Evolutionary conservation across 2,113 vertebrate genomes (phyloP).

Genomic region (Talpa occidentalis): DNA sequence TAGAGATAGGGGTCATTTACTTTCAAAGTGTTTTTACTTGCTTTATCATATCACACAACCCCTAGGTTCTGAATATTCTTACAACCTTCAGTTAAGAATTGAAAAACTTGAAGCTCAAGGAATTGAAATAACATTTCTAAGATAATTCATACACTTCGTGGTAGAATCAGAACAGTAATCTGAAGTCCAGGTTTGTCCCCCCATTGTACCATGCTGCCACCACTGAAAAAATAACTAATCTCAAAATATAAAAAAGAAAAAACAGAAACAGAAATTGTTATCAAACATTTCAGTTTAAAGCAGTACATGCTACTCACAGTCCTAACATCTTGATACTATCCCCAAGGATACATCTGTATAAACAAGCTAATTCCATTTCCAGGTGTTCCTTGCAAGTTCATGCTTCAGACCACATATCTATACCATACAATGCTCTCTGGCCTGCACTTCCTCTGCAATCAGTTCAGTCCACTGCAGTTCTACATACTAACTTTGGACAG

Average conservation of each 20-base stretch:
- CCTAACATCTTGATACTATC: background rate
- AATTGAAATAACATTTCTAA: background rate
- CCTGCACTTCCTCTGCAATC: no score
- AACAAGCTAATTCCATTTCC: no score
- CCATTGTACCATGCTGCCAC: background rate
- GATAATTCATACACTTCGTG: background rate
- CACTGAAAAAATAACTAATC: background rate
- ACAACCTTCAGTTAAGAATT: background rate
- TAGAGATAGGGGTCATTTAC: background rate
- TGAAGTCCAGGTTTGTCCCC: background rate
- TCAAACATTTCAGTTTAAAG: background rate
- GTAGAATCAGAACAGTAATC: background rate
- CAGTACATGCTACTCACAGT: no score
- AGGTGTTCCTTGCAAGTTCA: rapidly evolving
- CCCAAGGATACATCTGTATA: background rate
- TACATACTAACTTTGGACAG: background rate
- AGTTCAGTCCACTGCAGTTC: background rate
- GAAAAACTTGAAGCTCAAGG: background rate
- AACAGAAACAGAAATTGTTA: background rate
- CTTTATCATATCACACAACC: background rate
- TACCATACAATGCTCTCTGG: rapidly evolving
- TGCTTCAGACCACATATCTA: background rate
- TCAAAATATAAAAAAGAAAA: background rate
- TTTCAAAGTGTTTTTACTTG: background rate
- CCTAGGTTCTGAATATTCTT: background rate